These are phyloP conservation scores for Dorcus parallelipipedus DNA, from an alignment of 2,888 invertebrate genomes.

Conservation along the genomic window DNA sequence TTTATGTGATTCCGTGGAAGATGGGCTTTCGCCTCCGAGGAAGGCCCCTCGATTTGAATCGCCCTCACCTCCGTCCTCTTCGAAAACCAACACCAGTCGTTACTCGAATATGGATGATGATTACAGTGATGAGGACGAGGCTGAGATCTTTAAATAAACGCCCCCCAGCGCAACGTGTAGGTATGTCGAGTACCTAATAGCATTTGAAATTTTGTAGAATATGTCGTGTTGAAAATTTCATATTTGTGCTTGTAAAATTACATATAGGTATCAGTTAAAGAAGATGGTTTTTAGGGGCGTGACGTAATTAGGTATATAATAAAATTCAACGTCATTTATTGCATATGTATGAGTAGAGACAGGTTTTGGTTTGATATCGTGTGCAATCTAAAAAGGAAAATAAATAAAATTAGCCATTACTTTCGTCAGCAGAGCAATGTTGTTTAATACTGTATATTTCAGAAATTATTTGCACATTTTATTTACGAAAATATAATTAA, in stretches of 20 bases:
- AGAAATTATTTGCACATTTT: too few relatives aligned
- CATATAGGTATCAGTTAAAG: constrained; percentile 1
- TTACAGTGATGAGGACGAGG: constrained; percentile 19
- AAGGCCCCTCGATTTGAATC: constrained; percentile 45
- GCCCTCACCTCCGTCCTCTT: constrained; percentile 27
- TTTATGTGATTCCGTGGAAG: constrained; percentile 38
- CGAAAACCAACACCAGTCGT: constrained; percentile 14
- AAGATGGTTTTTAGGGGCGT: not conserved
- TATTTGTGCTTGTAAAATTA: not conserved
- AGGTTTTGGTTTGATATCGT: not conserved
- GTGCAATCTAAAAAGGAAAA: not conserved
- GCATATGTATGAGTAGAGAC: not conserved
- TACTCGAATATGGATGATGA: constrained; percentile 15
- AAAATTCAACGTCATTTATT: not conserved
- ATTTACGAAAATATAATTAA: too few relatives aligned
- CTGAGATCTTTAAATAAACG: constrained; percentile 9
- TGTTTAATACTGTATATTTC: too few relatives aligned
- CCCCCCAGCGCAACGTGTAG: not conserved
- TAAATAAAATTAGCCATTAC: too few relatives aligned
- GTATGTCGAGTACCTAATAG: constrained; percentile 7
- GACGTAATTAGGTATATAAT: not conserved
- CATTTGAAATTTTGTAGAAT: constrained; percentile 3
- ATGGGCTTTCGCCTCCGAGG: constrained; percentile 41
- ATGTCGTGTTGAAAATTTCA: constrained; percentile 17
- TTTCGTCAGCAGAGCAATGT: too few relatives aligned